Conservation (phyloP, 2,113 vertebrate species). For the Choloepus hoffmanni region DNA sequence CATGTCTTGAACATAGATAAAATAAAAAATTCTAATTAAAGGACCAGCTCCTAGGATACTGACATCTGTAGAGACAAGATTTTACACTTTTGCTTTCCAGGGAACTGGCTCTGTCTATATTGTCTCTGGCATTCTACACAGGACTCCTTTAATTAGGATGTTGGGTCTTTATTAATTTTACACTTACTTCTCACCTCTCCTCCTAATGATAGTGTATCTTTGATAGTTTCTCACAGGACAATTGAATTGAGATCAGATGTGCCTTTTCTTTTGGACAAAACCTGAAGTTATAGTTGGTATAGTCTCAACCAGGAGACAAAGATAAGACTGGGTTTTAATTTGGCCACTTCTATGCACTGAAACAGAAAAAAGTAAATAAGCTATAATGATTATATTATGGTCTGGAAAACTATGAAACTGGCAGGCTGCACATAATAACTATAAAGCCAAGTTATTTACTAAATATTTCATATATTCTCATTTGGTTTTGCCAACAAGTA, state of each 20-base stretch:
- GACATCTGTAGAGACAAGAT: not conserved
- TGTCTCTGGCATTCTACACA: accelerated
- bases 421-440: not conserved
- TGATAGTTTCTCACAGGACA: not conserved
- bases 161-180: not conserved
- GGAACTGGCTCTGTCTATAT: not conserved
- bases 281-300: not conserved
- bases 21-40: conserved; percentile 28
- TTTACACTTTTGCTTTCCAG: not conserved
- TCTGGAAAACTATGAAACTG: not conserved
- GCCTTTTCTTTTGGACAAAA: not conserved
- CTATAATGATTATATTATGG: not conserved
- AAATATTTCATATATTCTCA: not conserved
- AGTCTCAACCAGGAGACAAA: not conserved
- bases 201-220: not conserved
- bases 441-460: not conserved
- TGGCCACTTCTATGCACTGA: not conserved
- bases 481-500: not conserved
- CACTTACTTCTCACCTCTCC: not conserved
- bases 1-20: accelerated
- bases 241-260: not conserved
- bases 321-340: not conserved
- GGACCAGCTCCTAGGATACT: not conserved
- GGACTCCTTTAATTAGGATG: not conserved
- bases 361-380: not conserved